Base-by-base conservation (phyloP, 2,113 vertebrate species). In the Gorsachius goisagi region DNA sequence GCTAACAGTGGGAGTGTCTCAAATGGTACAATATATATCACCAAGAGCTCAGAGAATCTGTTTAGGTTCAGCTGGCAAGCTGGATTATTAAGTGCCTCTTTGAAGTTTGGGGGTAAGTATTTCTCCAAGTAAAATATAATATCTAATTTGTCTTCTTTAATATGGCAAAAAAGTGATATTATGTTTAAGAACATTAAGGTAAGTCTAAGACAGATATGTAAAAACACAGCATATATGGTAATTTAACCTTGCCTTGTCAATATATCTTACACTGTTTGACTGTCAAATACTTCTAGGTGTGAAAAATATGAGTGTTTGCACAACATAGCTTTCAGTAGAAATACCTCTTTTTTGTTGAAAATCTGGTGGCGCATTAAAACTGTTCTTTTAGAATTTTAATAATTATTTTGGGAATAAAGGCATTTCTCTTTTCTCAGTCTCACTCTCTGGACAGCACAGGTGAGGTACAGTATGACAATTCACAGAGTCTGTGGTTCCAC, bases 1-100 rank as follows among this genome's bases (percentile, higher is more conserved):
- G 84, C 77, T 62, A 58, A 53, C 30, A 62, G 95, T 92, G 94
- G 96, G 96, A 97, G 96, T 96, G 96, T 96, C 95, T 87, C 80
- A 77, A 85, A 55, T 77, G 2, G 1, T 87, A 39, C 84, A 82
- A 32, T 97, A 97, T 97, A 97, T 97, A 96, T 69, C 87, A 85
- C 58, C 74, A 78, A 78, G 50, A 78, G 24, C 53, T 91, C 94
- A 82, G 32, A 90, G 27, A 87, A 66, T 33, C 56, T 89, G 21
- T 58, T 72, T 76, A 68, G 49, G 39, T 91, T 87, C 84, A 88
- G 45, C 81, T 90, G 50, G 72, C 39, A 92, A 95, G 45, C 75
- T 89, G 80, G 84, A 58, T 75, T 82, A 53, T 92, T 87, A 39
- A 33, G 0, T 32, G 33, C 35, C 30, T 95, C 80, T 75, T 67